Conservation (phyloP, 2,797 vertebrate genomes). For the Galago senegalensis region DNA sequence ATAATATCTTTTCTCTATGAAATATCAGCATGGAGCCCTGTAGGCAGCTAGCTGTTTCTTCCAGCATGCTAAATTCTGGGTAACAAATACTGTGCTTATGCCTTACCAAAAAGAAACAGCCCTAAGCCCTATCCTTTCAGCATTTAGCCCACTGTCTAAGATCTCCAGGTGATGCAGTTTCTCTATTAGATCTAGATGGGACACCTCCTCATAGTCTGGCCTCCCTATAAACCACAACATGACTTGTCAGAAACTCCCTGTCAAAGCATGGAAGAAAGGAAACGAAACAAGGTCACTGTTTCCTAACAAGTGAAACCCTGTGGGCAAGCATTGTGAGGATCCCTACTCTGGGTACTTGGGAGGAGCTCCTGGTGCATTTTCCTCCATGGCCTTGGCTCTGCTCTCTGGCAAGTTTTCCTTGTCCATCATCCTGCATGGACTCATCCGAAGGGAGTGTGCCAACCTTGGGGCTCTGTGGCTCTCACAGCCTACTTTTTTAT, state of each 20-base stretch:
- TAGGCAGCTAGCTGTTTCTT: not conserved
- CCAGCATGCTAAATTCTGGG: not conserved
- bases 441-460: not conserved
- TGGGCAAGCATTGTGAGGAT: not conserved
- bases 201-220: not conserved
- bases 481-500: not conserved
- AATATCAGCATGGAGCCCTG: not conserved
- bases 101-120: not conserved
- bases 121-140: not conserved
- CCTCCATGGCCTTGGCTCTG: not conserved
- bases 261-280: not conserved
- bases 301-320: not conserved
- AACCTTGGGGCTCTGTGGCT: not conserved
- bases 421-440: too few species aligned
- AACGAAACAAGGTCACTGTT: not conserved
- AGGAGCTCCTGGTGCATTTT: not conserved
- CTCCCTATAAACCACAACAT: not conserved
- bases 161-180: not conserved
- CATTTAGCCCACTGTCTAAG: not conserved
- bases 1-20: not conserved
- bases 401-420: not conserved
- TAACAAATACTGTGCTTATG: not conserved
- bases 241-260: not conserved
- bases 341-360: rapidly evolving
- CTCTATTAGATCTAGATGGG: not conserved